Evolutionary conservation across 2,797 vertebrate genomes (phyloP), one percentile per base, ranked within the genome.

Genomic region (Falco columbarius): DNA sequence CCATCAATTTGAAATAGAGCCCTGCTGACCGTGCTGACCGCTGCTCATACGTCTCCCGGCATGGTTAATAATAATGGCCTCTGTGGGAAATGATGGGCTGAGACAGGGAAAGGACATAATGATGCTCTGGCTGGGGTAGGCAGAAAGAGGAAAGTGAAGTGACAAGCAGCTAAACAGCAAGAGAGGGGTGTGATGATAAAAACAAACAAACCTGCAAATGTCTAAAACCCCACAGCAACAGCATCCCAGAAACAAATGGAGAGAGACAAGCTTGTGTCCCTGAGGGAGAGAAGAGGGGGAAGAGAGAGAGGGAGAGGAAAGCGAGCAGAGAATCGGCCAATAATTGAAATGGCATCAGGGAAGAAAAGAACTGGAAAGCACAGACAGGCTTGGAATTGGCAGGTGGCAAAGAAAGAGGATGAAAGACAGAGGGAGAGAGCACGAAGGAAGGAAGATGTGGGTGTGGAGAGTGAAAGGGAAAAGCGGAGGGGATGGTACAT

Each of bases 81-180:
- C 88, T 27, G 51, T 95, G 87, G 90, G 52, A 95, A 97, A 94
- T 95, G 86, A 97, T 96, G 95, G 94, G 77, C 92, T 97, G 94
- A 97, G 89, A 85, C 79, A 90, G 62, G 85, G 90, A 92, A 93
- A 90, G 91, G 81, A 95, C 61, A 89, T 97, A 97, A 97, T 80
- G 66, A 94, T 97, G 72, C 52, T 56, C 84, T 82, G 74, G 81
- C 11, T 15, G 74, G 91, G 86, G 62, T 90, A 95, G 81, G 90
- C 93, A 95, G 81, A 96, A 49, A 51, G 67, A 93, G 83, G 82
- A 67, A 92, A 91, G 93, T 58, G 93, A 90, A 94, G 75, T 96
- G 95, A 97, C 95, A 97, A 72, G 93, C 91, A 96, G 95, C 97
- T 94, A 94, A 97, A 95, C 81, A 97, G 95, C 76, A 81, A 96